Evolutionary conservation across 1,140 invertebrate genomes (phyloP).

Genomic region (Wiebesia pumilae): DNA sequence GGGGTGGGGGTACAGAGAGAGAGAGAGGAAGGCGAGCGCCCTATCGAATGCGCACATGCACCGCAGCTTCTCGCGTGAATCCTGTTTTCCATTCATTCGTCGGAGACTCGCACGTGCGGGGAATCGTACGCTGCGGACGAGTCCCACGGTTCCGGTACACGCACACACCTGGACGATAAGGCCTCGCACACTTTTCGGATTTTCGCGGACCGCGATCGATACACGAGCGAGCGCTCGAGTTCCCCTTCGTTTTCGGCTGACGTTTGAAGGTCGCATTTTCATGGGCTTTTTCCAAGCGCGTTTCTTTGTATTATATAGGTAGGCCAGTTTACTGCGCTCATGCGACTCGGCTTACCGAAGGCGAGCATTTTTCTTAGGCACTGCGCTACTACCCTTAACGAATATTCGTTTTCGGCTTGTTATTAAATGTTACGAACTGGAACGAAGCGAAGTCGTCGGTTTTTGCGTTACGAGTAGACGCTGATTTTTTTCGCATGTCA

Average conservation of each 20-base stretch:
- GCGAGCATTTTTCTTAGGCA: background rate
- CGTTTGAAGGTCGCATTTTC: background rate
- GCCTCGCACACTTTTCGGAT: background rate
- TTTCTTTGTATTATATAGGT: background rate
- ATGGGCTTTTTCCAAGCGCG: slow-evolving; percentile 28
- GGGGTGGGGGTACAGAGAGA: background rate
- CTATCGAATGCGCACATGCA: slow-evolving; percentile 36
- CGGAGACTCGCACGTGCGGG: background rate
- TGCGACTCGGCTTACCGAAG: background rate
- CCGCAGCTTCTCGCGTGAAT: slow-evolving; percentile 57
- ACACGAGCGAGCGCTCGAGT: background rate
- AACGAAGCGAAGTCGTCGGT: background rate
- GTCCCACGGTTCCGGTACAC: slow-evolving; percentile 68
- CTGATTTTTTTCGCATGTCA: background rate
- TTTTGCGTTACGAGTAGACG: no score
- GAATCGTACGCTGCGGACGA: slow-evolving; percentile 61
- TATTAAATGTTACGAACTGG: background rate
- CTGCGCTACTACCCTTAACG: background rate
- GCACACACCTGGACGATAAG: slow-evolving; percentile 8
- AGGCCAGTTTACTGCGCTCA: background rate
- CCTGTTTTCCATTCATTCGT: slow-evolving; percentile 71
- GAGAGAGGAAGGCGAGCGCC: background rate
- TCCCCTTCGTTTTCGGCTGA: background rate
- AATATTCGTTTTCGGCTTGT: background rate
- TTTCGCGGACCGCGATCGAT: slow-evolving; percentile 34